Conservation (phyloP, 2,113 vertebrate genomes). For the Taxidea taxus region DNA sequence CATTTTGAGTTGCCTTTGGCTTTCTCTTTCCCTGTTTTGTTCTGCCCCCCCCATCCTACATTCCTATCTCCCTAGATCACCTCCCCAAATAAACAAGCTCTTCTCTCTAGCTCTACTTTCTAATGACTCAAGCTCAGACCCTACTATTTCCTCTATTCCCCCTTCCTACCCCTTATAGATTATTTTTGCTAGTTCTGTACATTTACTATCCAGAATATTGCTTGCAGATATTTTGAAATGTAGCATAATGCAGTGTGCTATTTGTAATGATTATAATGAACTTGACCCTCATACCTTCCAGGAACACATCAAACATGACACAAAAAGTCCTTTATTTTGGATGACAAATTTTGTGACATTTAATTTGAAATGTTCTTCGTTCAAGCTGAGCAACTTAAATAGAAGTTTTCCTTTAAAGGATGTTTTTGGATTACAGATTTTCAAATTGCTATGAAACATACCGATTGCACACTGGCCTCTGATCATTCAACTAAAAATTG, state of each 20-base stretch:
- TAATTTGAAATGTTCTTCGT: background rate
- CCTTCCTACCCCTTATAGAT: background rate
- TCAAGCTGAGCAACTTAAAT: constrained; percentile 4
- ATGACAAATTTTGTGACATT: constrained; percentile 28
- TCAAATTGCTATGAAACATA: constrained; percentile 5
- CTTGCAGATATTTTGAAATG: constrained; percentile 35
- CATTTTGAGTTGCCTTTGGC: background rate
- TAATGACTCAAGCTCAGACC: background rate
- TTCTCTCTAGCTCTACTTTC: background rate
- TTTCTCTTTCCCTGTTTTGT: background rate
- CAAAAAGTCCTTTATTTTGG: constrained; percentile 37
- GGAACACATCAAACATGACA: background rate
- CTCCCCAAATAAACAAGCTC: background rate
- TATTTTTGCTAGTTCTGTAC: constrained; percentile 9
- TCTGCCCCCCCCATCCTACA: background rate
- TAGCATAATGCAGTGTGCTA: background rate
- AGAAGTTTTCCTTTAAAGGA: constrained; percentile 36
- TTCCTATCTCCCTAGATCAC: background rate
- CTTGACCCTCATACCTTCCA: background rate
- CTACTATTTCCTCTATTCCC: background rate
- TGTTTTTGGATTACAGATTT: constrained; percentile 33
- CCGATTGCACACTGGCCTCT: background rate
- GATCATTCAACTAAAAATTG: constrained; percentile 41
- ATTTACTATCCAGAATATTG: background rate
- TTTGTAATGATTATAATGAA: background rate